These are phyloP conservation scores for Coelinius sp. DNA, from an alignment of 2,888 invertebrate genomes.

Conservation along the genomic window DNA sequence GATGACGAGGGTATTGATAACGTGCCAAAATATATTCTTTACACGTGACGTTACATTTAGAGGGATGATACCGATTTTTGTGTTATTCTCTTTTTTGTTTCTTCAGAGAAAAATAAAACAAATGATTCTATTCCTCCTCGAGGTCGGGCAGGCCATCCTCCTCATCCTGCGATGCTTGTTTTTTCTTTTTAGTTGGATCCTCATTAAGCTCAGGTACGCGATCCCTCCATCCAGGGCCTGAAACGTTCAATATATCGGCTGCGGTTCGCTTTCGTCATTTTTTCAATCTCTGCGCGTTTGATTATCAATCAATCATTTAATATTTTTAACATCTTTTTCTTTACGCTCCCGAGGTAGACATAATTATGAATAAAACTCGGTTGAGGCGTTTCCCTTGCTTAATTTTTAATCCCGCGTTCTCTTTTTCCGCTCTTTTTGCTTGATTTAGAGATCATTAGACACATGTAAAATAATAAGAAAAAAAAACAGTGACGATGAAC, in stretches of 20 bases:
- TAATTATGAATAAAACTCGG: constrained; percentile 28
- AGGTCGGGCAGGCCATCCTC: constrained; percentile 59
- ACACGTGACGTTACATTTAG: constrained; percentile 6
- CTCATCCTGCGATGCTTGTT: constrained; percentile 54
- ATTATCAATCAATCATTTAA: too few relatives aligned
- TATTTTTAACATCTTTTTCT: too few relatives aligned
- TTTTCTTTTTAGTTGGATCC: constrained; percentile 63
- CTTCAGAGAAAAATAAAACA: background rate
- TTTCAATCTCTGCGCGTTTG: too few relatives aligned
- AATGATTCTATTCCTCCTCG: constrained; percentile 55
- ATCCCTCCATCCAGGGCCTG: constrained; percentile 70
- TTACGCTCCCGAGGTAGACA: constrained; percentile 16
- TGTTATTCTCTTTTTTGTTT: background rate
- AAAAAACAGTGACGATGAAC: constrained; percentile 39
- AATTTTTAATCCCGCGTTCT: constrained; percentile 38
- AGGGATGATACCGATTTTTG: constrained; percentile 6
- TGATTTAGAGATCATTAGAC: constrained; percentile 52
- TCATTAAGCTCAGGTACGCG: constrained; percentile 70
- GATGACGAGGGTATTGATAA: constrained; percentile 14
- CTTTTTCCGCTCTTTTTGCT: constrained; percentile 12
- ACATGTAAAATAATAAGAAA: constrained; percentile 47
- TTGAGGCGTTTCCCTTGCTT: constrained; percentile 36
- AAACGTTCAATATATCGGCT: constrained; percentile 67
- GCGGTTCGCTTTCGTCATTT: constrained; percentile 53
- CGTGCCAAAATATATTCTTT: background rate